Evolutionary conservation across 2,113 vertebrate species (phyloP).

Genomic region (Taxidea taxus): DNA sequence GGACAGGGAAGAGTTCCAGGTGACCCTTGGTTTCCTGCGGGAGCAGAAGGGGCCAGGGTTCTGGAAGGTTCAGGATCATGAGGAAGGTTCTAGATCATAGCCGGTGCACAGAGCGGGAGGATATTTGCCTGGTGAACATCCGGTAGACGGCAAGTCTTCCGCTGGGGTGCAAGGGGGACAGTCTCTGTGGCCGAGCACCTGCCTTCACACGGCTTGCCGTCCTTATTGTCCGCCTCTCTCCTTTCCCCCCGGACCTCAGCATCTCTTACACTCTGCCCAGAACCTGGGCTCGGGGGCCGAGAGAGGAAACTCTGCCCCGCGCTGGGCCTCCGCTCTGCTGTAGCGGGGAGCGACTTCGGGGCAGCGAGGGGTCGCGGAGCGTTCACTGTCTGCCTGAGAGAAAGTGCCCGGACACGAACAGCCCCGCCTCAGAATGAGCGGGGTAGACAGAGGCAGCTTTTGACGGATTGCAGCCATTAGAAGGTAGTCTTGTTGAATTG

Average conservation of each 20-base stretch:
- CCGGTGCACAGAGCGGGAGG: background rate
- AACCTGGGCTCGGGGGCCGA: background rate
- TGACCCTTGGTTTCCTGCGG: background rate
- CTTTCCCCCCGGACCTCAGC: background rate
- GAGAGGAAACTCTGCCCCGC: background rate
- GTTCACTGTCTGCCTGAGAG: background rate
- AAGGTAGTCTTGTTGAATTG: background rate
- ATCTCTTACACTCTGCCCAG: background rate
- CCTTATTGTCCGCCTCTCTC: background rate
- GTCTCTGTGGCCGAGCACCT: background rate
- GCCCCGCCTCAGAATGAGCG: background rate
- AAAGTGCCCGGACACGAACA: too few relatives aligned
- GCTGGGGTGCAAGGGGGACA: rapidly evolving
- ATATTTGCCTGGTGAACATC: background rate
- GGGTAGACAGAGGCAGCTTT: background rate
- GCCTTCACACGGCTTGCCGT: background rate
- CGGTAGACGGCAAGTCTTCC: background rate
- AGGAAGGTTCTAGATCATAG: background rate
- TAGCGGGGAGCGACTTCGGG: too few relatives aligned
- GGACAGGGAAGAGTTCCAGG: background rate
- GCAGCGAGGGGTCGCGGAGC: rapidly evolving
- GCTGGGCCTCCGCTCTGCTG: too few relatives aligned
- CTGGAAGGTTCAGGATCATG: background rate
- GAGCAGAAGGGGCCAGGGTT: background rate
- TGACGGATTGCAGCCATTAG: background rate